Evolutionary conservation across 2,113 vertebrate species (phyloP), one percentile per base, ranked within the genome.

Genomic region (Colistium nudipinnis): DNA sequence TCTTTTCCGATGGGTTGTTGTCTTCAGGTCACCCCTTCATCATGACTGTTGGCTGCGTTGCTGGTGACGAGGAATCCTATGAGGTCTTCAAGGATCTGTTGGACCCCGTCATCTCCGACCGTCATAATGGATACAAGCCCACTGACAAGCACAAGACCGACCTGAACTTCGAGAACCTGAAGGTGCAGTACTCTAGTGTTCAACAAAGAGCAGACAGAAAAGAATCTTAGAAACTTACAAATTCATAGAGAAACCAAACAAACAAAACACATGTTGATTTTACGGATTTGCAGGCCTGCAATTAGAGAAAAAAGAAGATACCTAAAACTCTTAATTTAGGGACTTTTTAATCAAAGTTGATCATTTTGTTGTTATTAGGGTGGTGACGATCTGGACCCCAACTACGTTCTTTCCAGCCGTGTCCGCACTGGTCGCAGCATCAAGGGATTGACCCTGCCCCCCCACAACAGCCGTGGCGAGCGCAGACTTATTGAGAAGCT

Each of bases 1-100:
- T 7, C 27, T 39, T 13, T 20, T 19, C 33, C 16, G n/a, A 16
- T 39, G 3, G 1, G n/a, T 52, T 2, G 22, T 30, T 31, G 10
- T 48, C 47, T 43, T 28, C 75, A 96, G 96, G 96, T 78, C 96
- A 97, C 88, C 96, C 96, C 74, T 98, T 93, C 94, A 98, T 98
- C 94, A 97, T 98, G 96, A 98, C 96, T 0, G 96, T 98, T 69
- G 96, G 96, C 88, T 96, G 95, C 1, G 95, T 98, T 14, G 96
- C 96, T 12, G 96, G 96, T 20, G 96, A 98, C 13, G 96, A 97
- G 87, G 96, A 98, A 68, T 93, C 91, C 69, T 98, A 98, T 0
- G 86, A 83, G 0, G 89, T 95, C 14, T 98, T 98, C 93, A 96
- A 96, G 90, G 96, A 94, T 0, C 92, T 98, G 54, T 81, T 98